Evolutionary conservation across 2,888 invertebrate genomes (phyloP).

Genomic region (Ischnura elegans): DNA sequence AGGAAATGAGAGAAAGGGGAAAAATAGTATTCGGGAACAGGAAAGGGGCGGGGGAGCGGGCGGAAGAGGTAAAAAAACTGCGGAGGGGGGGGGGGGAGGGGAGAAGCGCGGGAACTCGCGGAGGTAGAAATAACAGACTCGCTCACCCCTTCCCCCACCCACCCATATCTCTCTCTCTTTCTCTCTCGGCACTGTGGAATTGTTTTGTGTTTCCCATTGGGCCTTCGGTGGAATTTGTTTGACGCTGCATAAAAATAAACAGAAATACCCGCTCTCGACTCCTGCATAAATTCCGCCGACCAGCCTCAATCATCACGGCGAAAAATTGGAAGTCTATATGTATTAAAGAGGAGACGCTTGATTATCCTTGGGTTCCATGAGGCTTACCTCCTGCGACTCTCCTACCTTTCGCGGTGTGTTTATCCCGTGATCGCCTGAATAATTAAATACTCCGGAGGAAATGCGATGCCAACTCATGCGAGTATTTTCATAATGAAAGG

Average conservation of each 20-base stretch:
- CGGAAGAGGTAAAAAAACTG: neutral
- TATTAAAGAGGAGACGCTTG: slow-evolving; percentile 52
- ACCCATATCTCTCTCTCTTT: neutral
- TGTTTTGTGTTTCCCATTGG: slow-evolving; percentile 54
- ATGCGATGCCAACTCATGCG: slow-evolving; percentile 61
- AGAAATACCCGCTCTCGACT: slow-evolving; percentile 9
- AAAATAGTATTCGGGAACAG: neutral
- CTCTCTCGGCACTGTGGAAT: slow-evolving; percentile 42
- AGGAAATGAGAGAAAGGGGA: neutral
- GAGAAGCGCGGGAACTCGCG: neutral
- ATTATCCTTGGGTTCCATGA: slow-evolving; percentile 53
- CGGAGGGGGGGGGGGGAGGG: neutral
- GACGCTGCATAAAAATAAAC: slow-evolving; percentile 67
- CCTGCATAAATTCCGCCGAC: slow-evolving; percentile 43
- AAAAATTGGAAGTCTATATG: slow-evolving; percentile 61
- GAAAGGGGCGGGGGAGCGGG: no score
- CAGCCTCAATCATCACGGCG: slow-evolving; percentile 51
- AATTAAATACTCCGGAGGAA: slow-evolving; percentile 60
- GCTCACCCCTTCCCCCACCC: neutral
- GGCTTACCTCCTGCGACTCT: slow-evolving; percentile 13
- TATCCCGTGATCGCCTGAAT: slow-evolving; percentile 56
- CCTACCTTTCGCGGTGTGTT: slow-evolving; percentile 23
- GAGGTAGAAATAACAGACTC: neutral
- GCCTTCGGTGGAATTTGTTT: slow-evolving; percentile 58
- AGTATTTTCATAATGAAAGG: slow-evolving; percentile 66